A percentile compares a stretch with the other conserved stretches of the same genome.
Conservation (phyloP, 1,140 invertebrate genomes). For the Orius insidiosus region DNA sequence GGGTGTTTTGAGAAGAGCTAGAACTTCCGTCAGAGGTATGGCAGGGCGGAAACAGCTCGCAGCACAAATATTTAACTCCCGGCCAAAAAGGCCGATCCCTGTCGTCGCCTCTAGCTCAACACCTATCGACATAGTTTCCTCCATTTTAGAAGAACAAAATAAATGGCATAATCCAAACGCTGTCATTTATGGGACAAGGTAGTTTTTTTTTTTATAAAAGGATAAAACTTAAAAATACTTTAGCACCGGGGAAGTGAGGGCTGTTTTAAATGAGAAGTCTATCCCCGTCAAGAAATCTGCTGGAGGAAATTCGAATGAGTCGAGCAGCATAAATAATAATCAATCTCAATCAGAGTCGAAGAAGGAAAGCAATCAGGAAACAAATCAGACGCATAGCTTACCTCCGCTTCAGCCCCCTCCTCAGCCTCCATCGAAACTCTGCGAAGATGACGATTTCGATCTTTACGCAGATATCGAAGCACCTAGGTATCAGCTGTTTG, state of each 20-base stretch:
- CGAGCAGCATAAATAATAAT: no score
- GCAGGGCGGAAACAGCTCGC: slow-evolving; percentile 10
- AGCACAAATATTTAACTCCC: slow-evolving; percentile 5
- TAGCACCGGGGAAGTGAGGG: no score
- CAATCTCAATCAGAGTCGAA: no score
- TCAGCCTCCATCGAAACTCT: slow-evolving; percentile 7
- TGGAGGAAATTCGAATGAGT: no score
- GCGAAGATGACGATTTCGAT: slow-evolving; percentile 27
- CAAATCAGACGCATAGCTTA: neutral
- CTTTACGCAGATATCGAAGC: slow-evolving; percentile 38
- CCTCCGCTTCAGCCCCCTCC: slow-evolving; percentile 7
- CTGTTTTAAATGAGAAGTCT: no score
- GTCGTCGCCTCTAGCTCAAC: neutral
- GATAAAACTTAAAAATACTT: neutral
- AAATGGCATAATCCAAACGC: slow-evolving; percentile 17
- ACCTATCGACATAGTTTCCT: slow-evolving; percentile 10
- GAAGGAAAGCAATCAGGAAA: no score
- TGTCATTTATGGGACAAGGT: slow-evolving; percentile 8
- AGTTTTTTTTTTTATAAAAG: slow-evolving; percentile 7
- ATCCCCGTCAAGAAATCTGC: no score
- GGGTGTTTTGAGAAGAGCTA: neutral
- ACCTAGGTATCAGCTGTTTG: slow-evolving; percentile 11
- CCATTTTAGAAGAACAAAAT: slow-evolving; percentile 22
- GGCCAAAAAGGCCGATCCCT: slow-evolving; percentile 3
- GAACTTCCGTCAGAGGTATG: slow-evolving; percentile 2